Evolutionary conservation across 2,888 invertebrate species (phyloP), one percentile per base, ranked within the genome.

Genomic region (Drosophila heteroneura): DNA sequence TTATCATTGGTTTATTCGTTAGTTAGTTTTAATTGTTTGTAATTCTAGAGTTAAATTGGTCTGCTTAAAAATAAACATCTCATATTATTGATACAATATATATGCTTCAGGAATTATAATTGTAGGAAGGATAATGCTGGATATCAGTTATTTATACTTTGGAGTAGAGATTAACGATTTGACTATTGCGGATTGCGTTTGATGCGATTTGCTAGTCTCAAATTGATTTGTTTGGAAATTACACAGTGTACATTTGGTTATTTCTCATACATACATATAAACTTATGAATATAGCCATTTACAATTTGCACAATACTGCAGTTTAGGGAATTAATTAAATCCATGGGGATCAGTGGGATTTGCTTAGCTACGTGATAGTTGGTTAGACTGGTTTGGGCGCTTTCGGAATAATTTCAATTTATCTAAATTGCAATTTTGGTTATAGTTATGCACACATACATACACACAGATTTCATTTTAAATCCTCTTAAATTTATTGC

Each of bases 1-100:
- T 75, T 74, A 78, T 83, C 81, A 77, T 85, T 82, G 61, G 64
- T 88, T 80, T 88, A 83, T 85, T 89, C 76, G 71, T 73, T 78
- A 73, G 75, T 72, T 79, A 70, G 82, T 84, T 77, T 57, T 63
- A 67, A 44, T 78, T 67, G 70, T 66, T 75, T 79, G 67, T 74
- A 82, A 78, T 77, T 74, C 87, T 87, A 82, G 65, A 85, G 67
- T 89, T 89, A 88, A 89, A 88, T 89, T 89, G 91, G 89, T 89
- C 89, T 89, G 90, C 91, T 89, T 89, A 89, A 74, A 49, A 52
- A 35, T 79, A 77, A 76, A 81, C 81, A 81, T 79, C 51, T 73
- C 81, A 76, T 81, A 73, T 73, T 74, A 79, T 80, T 76, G 79
- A 81, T 79, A 79, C 81, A 79, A 74, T 79, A 76, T 59, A 73